Evolutionary conservation across 2,113 vertebrate species (phyloP).

Genomic region (Phoenicopterus ruber): DNA sequence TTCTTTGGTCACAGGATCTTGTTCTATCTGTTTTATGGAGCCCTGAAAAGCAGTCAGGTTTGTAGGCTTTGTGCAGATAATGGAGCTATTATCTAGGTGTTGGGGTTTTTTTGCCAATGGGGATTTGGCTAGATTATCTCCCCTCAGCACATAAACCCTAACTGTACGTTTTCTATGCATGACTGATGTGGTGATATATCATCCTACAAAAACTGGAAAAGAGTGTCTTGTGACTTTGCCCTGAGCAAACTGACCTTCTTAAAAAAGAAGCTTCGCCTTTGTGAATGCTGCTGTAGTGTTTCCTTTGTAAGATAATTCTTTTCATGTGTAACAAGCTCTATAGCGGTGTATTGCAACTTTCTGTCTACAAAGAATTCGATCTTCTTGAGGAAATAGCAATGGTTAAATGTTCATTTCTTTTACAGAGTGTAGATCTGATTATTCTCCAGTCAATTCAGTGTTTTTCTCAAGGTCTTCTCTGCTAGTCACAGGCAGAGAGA

Average conservation of each 20-base stretch:
- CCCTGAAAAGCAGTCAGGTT: neutral
- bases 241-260: constrained; percentile 49
- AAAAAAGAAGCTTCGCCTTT: neutral
- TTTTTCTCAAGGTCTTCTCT: neutral
- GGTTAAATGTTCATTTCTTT: neutral
- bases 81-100: neutral
- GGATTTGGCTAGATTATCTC: constrained; percentile 12
- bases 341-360: constrained; percentile 15
- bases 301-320: constrained; percentile 47
- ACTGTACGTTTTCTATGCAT: neutral
- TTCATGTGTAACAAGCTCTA: constrained; percentile 44
- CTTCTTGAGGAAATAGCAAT: neutral
- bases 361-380: neutral
- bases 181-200: constrained; percentile 2
- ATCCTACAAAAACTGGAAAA: constrained; percentile 1
- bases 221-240: constrained; percentile 42
- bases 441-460: neutral
- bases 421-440: neutral
- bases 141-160: neutral
- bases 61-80: constrained; percentile 12
- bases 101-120: neutral
- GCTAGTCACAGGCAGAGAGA: neutral
- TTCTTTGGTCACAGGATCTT: neutral
- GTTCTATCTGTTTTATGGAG: neutral
- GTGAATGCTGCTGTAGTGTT: neutral